These are phyloP conservation scores for Diorhabda carinulata DNA, from an alignment of 1,140 invertebrate genomes.

Conservation along the genomic window DNA sequence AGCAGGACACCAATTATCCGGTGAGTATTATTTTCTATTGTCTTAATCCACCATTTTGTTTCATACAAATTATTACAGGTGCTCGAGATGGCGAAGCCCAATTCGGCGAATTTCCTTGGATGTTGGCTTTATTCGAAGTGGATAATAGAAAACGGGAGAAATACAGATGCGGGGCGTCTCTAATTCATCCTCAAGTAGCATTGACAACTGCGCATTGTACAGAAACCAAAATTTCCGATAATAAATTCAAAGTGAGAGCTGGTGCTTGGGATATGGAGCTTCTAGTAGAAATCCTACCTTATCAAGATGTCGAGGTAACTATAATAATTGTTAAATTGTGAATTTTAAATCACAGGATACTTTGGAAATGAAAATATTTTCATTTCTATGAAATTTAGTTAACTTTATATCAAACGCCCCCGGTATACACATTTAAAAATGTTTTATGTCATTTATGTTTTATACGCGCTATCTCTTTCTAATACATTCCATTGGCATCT, in stretches of 20 bases:
- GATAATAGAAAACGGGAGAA: slow-evolving; percentile 52
- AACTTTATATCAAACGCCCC: no score
- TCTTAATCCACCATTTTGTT: background rate
- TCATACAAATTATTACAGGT: slow-evolving; percentile 47
- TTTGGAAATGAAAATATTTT: no score
- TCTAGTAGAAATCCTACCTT: slow-evolving; percentile 61
- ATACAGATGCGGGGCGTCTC: slow-evolving; percentile 71
- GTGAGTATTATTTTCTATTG: background rate
- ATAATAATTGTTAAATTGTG: background rate
- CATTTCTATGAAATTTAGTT: no score
- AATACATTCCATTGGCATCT: slow-evolving; percentile 3
- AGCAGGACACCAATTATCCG: background rate
- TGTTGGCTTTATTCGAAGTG: slow-evolving; percentile 69
- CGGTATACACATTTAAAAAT: no score
- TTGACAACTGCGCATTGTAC: slow-evolving; percentile 61
- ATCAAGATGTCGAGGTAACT: slow-evolving; percentile 60
- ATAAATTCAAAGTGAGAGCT: slow-evolving; percentile 48
- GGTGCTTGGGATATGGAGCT: slow-evolving; percentile 79
- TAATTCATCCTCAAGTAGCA: slow-evolving; percentile 58
- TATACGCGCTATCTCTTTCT: no score
- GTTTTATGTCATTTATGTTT: no score
- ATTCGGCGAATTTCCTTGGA: slow-evolving; percentile 78
- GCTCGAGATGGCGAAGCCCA: slow-evolving; percentile 57
- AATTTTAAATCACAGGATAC: no score
- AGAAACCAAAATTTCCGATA: slow-evolving; percentile 31